Conservation (phyloP, 2,797 vertebrate species). For the Acestrorhynchus altus region DNA sequence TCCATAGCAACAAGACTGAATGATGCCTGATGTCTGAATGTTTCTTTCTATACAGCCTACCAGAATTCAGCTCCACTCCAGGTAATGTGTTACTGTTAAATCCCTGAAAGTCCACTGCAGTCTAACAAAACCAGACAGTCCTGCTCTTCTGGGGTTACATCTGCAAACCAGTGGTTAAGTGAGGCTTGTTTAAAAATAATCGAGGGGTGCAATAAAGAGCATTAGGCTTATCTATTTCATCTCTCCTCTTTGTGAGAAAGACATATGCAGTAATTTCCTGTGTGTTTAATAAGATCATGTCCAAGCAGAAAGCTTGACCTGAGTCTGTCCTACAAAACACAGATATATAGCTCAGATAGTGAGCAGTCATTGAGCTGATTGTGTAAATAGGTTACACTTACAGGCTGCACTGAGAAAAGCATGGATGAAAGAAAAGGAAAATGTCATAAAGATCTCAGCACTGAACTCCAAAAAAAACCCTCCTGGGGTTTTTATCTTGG, state of each 20-base stretch:
- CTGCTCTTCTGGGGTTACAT: neutral
- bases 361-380: slow-evolving; percentile 19
- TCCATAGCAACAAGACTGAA: neutral
- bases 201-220: slow-evolving; percentile 17
- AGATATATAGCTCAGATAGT: slow-evolving; percentile 4
- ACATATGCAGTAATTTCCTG: slow-evolving; percentile 31
- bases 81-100: neutral
- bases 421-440: neutral
- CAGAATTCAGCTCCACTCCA: neutral
- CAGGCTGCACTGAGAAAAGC: slow-evolving; percentile 1
- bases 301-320: slow-evolving; percentile 13
- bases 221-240: slow-evolving; percentile 25
- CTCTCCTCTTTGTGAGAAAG: neutral
- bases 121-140: neutral
- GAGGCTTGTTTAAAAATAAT: neutral
- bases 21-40: neutral
- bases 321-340: neutral
- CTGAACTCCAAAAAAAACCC: neutral
- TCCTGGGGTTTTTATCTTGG: neutral
- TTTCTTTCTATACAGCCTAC: neutral
- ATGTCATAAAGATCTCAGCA: neutral
- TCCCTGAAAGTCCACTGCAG: neutral
- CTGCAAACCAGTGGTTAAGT: slow-evolving; percentile 1
- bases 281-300: slow-evolving; percentile 25
- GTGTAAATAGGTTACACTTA: slow-evolving; percentile 27